phyloP scores from a whole-genome alignment of 1,140 invertebrate genomes.

The Galleria mellonella region DNA sequence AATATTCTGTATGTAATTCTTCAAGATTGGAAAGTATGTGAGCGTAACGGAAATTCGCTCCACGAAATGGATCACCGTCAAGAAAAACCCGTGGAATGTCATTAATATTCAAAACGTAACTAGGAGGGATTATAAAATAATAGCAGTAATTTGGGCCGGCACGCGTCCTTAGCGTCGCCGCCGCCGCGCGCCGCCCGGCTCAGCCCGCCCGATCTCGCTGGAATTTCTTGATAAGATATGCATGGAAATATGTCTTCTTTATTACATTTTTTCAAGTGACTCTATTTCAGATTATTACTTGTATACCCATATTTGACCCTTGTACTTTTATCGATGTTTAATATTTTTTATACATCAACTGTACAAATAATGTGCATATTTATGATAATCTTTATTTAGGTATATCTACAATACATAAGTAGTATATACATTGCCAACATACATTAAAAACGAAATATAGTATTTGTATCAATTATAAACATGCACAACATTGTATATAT shows the following conservation, averaged over 20 bases:
- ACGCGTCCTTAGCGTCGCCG: slow-evolving; percentile 35
- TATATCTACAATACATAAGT: too few relatives aligned
- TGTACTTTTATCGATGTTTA: neutral
- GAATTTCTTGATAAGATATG: slow-evolving; percentile 67
- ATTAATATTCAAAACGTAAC: slow-evolving; percentile 73
- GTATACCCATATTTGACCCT: slow-evolving; percentile 23
- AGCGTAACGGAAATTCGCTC: slow-evolving; percentile 51
- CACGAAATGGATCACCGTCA: slow-evolving; percentile 41
- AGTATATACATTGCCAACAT: too few relatives aligned
- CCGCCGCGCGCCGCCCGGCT: slow-evolving; percentile 13
- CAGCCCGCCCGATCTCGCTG: slow-evolving; percentile 16
- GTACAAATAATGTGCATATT: too few relatives aligned
- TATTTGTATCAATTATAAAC: too few relatives aligned
- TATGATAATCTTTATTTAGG: too few relatives aligned
- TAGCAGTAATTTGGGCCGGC: slow-evolving; percentile 69
- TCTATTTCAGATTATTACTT: slow-evolving; percentile 23
- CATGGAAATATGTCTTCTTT: slow-evolving; percentile 65
- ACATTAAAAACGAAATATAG: too few relatives aligned
- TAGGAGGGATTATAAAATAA: slow-evolving; percentile 72
- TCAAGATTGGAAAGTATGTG: slow-evolving; percentile 34
- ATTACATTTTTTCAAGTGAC: slow-evolving; percentile 62
- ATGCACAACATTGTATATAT: too few relatives aligned
- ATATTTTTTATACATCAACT: too few relatives aligned
- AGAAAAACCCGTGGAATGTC: slow-evolving; percentile 61
- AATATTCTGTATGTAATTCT: neutral